Base-by-base conservation (phyloP, 2,888 invertebrate genomes). In the Panzeria rudis region DNA sequence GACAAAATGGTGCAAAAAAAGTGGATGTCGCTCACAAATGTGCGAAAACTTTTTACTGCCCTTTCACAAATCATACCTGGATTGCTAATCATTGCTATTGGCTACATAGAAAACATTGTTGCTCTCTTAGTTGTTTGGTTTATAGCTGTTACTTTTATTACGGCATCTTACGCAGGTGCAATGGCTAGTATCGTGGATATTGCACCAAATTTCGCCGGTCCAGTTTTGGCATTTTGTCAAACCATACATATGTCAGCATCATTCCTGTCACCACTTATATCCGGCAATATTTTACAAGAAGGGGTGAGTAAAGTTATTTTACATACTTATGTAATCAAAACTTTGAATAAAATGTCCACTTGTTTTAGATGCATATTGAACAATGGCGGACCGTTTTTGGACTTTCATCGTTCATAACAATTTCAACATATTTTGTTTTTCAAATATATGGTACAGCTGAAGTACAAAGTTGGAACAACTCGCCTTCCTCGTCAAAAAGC, bases 161-260 rank as follows among this genome's bases (percentile, higher is more conserved):
- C 95, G 23, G 95, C 95, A 13, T 94, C 95, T 0, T 95, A 96
- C 89, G 95, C 95, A 4, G 95, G 95, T 47, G 95, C 95, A 4
- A 96, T 96, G 95, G 95, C 96, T 0, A 96, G 95, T 89, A 95
- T 96, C 86, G 95, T 96, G 17, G 96, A 96, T 90, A 95, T 96
- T 82, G 95, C 96, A 0, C 96, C 96, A n/a, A 96, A 96, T 92
- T 95, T 95, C 88, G 96, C 96, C 71, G 96, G 94, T 71, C 95
- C 95, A 41, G 95, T 95, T 61, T 91, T 96, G 86, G 95, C 95
- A 15, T 96, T 95, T 90, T 95, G 95, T 87, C 95, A 96, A 92
- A 95, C 95, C n/a, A 95, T 96, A 88, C 95, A 95, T 91, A 96
- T 96, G 95, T 94, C 95, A 13, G 95, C 95, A 35, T 95, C 95